Evolutionary conservation across 2,888 invertebrate species (phyloP).

Genomic region (Orchestes rusci): DNA sequence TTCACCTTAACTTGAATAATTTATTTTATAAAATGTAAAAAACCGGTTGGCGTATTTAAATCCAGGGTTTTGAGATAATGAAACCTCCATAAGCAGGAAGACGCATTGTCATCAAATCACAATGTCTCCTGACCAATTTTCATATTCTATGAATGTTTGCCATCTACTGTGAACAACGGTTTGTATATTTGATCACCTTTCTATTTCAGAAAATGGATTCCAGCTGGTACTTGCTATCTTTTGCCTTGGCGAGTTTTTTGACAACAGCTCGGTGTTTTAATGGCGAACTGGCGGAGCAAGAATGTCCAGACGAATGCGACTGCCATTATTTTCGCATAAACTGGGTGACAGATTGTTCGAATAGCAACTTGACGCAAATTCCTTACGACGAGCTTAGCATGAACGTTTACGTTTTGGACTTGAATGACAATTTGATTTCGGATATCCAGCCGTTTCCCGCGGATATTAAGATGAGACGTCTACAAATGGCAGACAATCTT

Average conservation of each 20-base stretch:
- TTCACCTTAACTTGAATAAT: too few relatives aligned
- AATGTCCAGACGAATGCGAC: constrained; percentile 68
- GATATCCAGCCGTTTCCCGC: constrained; percentile 54
- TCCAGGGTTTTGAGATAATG: too few relatives aligned
- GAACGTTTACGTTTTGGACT: constrained; percentile 63
- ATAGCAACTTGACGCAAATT: constrained; percentile 62
- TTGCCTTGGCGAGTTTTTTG: constrained; percentile 18
- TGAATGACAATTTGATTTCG: constrained; percentile 62
- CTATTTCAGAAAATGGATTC: constrained; percentile 27
- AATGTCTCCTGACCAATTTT: too few relatives aligned
- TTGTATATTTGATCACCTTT: too few relatives aligned
- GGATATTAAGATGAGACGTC: constrained; percentile 61
- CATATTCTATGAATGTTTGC: too few relatives aligned
- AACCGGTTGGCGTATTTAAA: too few relatives aligned
- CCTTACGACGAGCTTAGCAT: constrained; percentile 62
- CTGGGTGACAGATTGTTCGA: constrained; percentile 71
- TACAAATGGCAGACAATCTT: constrained; percentile 62
- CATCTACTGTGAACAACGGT: too few relatives aligned
- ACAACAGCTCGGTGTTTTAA: constrained; percentile 42
- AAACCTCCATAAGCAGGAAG: too few relatives aligned
- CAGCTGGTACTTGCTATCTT: constrained; percentile 11
- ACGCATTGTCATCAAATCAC: too few relatives aligned
- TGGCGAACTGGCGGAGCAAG: constrained; percentile 58
- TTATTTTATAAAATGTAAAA: too few relatives aligned
- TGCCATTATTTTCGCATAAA: constrained; percentile 70